Evolutionary conservation across 2,113 vertebrate genomes (phyloP), one percentile per base, ranked within the genome.

Genomic region (Ploceus nigricollis): DNA sequence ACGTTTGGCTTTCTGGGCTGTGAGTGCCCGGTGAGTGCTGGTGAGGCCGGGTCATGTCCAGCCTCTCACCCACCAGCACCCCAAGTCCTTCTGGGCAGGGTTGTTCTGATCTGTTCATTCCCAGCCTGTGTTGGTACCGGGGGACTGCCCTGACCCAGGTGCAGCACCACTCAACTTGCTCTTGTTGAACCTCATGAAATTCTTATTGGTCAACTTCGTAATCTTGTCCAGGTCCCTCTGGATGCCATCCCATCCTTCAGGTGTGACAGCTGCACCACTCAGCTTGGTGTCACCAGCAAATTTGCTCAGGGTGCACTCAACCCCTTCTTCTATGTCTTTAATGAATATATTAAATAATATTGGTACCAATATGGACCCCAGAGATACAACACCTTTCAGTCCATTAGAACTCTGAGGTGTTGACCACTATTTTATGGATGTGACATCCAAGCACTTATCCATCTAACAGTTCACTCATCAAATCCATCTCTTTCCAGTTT

Each of bases 1-100:
- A 53, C 0, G 0, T 27, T 5, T 53, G 15, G 2, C n/a, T 61
- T 0, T 30, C 39, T 24, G n/a, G 15, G 64, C 19, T 45, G 57
- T 0, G 3, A 39, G 23, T 15, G 39, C 54, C 1, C 30, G 3
- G 21, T 22, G 21, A 47, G 44, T 45, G 19, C 44, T 45, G 44
- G 44, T 45, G 30, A 24, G 4, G 4, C 18, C 53, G 19, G 47
- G 31, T 15, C 27, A 33, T 5, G 54, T n/a, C 19, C 73, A 69
- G 39, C 28, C 27, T 61, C 14, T 60, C 27, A 17, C 0, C 21
- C 12, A 15, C 7, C 27, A 27, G 9, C 18, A 27, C 1, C 11
- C 3, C 15, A 33, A 37, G 5, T 2, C 45, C 33, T 69, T 68
- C 37, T 61, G 0, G 0, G 4, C 39, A 60, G 10, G 18, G 30